These are phyloP conservation scores for Zaprionus ornatus DNA, from an alignment of 1,140 invertebrate genomes.

Conservation along the genomic window DNA sequence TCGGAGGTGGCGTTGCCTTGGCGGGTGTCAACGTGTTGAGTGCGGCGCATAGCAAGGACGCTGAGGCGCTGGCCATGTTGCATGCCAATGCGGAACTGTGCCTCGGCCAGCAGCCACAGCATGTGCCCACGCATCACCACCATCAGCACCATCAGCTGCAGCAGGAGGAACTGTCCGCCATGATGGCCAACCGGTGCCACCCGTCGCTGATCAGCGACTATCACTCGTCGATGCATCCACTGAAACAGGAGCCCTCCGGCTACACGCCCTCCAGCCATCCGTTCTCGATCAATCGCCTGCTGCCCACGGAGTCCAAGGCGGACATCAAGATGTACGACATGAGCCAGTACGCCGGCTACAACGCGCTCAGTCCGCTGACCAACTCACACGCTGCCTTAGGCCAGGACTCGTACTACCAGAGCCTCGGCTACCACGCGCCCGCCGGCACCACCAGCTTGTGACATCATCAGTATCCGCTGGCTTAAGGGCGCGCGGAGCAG, in stretches of 20 bases:
- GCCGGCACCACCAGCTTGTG: slow-evolving; percentile 89
- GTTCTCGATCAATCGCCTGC: slow-evolving; percentile 96
- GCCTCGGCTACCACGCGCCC: slow-evolving; percentile 89
- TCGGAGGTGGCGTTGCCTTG: slow-evolving; percentile 51
- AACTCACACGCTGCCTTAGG: slow-evolving; percentile 87
- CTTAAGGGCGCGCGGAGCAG: slow-evolving; percentile 86
- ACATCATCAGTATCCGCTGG: slow-evolving; percentile 89
- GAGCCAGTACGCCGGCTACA: slow-evolving; percentile 88
- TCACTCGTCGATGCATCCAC: slow-evolving; percentile 88
- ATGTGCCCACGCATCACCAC: slow-evolving; percentile 84
- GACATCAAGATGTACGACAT: slow-evolving; percentile 93
- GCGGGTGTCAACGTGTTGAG: slow-evolving; percentile 68
- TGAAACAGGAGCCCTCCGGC: slow-evolving; percentile 90
- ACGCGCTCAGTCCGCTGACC: slow-evolving; percentile 86
- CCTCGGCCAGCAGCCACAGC: slow-evolving; percentile 84
- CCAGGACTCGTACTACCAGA: slow-evolving; percentile 92
- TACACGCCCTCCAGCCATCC: slow-evolving; percentile 93
- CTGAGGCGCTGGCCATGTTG: slow-evolving; percentile 87
- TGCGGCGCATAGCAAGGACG: slow-evolving; percentile 83
- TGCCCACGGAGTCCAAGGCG: slow-evolving; percentile 93
- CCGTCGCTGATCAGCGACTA: slow-evolving; percentile 86
- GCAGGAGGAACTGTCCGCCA: slow-evolving; percentile 87
- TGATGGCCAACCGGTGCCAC: slow-evolving; percentile 87
- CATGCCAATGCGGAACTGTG: slow-evolving; percentile 84
- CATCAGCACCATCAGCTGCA: slow-evolving; percentile 84